A percentile compares a stretch with the other conserved stretches of the same genome.
phyloP scores from a whole-genome alignment of 2,888 invertebrate species.

The Chrysodeixis includens region DNA sequence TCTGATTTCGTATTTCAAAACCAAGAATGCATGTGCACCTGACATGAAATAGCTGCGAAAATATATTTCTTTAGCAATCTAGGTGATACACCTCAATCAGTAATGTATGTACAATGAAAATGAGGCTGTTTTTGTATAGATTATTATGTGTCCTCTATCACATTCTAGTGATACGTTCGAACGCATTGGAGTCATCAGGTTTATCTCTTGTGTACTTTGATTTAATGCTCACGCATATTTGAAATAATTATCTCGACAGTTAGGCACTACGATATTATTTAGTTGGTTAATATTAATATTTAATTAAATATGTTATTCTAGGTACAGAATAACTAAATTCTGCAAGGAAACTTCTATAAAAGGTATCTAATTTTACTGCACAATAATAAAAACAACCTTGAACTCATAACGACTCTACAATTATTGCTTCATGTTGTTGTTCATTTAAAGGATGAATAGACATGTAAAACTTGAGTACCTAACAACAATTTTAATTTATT shows the following conservation, averaged over 20 bases:
- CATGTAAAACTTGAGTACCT: constrained; percentile 19
- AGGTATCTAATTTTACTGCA: constrained; percentile 30
- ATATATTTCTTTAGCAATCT: neutral
- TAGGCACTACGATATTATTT: neutral
- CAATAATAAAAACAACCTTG: constrained; percentile 46
- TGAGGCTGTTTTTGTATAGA: constrained; percentile 1
- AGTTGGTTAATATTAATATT: neutral
- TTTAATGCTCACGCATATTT: constrained; percentile 5
- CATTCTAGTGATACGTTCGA: neutral
- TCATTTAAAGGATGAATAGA: constrained; percentile 19
- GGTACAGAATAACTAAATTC: neutral
- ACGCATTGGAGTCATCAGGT: neutral
- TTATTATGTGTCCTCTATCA: neutral
- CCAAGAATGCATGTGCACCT: neutral
- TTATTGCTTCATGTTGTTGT: constrained; percentile 18
- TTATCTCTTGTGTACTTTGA: constrained; percentile 2
- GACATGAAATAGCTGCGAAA: neutral
- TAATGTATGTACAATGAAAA: neutral
- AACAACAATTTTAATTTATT: constrained; percentile 23
- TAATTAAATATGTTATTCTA: no score
- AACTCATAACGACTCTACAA: constrained; percentile 33
- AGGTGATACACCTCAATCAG: neutral
- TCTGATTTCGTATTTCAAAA: neutral
- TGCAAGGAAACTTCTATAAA: neutral
- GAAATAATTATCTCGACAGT: neutral